Evolutionary conservation across 2,797 vertebrate species (phyloP).

Genomic region (Delichon dasypus): DNA sequence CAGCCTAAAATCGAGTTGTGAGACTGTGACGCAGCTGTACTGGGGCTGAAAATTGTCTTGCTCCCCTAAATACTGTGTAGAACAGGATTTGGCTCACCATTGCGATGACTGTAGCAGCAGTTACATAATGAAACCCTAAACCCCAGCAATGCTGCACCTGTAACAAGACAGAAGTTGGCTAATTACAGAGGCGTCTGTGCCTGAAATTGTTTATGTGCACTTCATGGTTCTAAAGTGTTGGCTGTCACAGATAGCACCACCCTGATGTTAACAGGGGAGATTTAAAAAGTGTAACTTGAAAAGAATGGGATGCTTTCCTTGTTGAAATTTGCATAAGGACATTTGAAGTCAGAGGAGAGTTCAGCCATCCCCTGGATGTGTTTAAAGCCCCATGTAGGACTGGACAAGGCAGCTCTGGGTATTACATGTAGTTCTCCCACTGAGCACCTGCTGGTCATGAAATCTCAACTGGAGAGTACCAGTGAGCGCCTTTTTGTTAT

Average conservation of each 20-base stretch:
- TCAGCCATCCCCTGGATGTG: not conserved
- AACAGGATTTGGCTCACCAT: slow-evolving; percentile 38
- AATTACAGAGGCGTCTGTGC: slow-evolving; percentile 37
- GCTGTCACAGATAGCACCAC: not conserved
- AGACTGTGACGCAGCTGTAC: not conserved
- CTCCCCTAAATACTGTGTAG: not conserved
- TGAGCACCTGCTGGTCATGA: not conserved
- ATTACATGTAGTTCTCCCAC: not conserved
- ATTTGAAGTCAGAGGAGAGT: not conserved
- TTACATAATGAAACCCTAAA: slow-evolving; percentile 54
- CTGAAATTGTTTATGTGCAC: slow-evolving; percentile 39
- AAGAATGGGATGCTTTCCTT: not conserved
- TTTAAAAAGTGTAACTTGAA: not conserved
- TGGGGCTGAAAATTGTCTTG: not conserved
- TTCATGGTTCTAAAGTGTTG: not conserved
- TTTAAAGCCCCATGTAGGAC: not conserved
- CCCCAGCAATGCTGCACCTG: slow-evolving; percentile 23
- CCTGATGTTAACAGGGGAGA: not conserved
- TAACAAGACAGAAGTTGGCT: slow-evolving; percentile 40
- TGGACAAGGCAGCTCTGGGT: not conserved
- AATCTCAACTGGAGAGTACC: not conserved
- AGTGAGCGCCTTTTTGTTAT: not conserved
- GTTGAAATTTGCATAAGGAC: not conserved
- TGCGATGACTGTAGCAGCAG: slow-evolving; percentile 5
- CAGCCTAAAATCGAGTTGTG: not conserved